A percentile compares a stretch with the other conserved stretches of the same genome.
These are phyloP conservation scores for Helicorthomorpha holstii DNA, from an alignment of 1,140 invertebrate genomes.

Conservation along the genomic window DNA sequence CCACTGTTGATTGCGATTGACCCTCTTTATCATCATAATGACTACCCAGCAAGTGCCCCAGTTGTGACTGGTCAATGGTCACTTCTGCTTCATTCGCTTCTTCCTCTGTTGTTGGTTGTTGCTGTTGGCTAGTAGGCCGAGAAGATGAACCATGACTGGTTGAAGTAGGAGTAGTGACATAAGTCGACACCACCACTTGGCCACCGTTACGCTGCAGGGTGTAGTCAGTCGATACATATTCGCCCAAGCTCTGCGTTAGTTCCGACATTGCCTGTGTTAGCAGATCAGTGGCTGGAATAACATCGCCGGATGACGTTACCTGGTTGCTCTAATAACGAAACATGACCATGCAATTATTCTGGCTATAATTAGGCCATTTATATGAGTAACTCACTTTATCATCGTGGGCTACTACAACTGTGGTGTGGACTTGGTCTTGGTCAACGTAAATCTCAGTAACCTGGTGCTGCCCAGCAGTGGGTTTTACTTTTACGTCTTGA, in stretches of 20 bases:
- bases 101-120: conserved; percentile 7
- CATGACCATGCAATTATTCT: no score
- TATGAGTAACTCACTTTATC: background rate
- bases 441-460: conserved; percentile 5
- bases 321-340: background rate
- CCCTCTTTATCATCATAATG: background rate
- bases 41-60: conserved; percentile 21
- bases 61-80: conserved; percentile 24
- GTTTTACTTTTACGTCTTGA: background rate
- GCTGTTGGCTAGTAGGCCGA: conserved; percentile 10
- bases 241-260: conserved; percentile 21
- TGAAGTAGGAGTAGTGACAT: conserved; percentile 15
- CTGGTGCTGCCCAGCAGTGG: background rate
- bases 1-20: background rate
- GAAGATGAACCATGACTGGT: conserved; percentile 16
- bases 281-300: conserved; percentile 22
- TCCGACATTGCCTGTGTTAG: conserved; percentile 31
- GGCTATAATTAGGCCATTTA: no score
- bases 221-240: conserved; percentile 20
- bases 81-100: conserved; percentile 10
- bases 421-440: background rate
- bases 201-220: conserved; percentile 4
- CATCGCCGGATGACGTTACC: conserved; percentile 10
- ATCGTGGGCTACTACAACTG: background rate
- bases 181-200: conserved; percentile 12